phyloP scores from a whole-genome alignment of 1,140 invertebrate genomes.

The Drosophila pallidifrons region DNA sequence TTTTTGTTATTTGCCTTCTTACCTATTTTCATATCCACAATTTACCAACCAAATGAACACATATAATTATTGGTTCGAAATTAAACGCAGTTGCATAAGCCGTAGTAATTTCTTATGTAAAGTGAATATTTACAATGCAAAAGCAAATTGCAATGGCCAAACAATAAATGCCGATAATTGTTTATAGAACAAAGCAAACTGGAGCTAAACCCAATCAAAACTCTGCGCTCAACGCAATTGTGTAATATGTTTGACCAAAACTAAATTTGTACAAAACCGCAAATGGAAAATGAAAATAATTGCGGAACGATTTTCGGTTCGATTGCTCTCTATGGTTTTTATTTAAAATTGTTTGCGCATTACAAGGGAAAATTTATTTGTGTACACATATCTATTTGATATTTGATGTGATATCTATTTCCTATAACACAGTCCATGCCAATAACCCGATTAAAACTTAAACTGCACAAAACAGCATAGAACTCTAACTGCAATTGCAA shows the following conservation, averaged over 20 bases:
- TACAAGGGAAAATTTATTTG: neutral
- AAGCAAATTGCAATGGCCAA: conserved; percentile 33
- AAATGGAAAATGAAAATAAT: conserved; percentile 45
- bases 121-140: conserved; percentile 19
- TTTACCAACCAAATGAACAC: neutral
- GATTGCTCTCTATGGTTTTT: conserved; percentile 6
- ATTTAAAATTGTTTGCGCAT: conserved; percentile 9
- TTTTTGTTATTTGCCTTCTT: too few relatives aligned
- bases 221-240: conserved; percentile 19
- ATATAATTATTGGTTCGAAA: conserved; percentile 29
- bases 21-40: neutral
- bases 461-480: conserved; percentile 3
- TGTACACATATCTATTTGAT: too few relatives aligned
- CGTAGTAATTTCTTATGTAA: conserved; percentile 32
- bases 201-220: conserved; percentile 14
- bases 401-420: conserved; percentile 1
- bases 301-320: conserved; percentile 27
- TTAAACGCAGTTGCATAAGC: conserved; percentile 37
- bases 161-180: conserved; percentile 38
- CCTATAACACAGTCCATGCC: neutral
- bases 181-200: conserved; percentile 15
- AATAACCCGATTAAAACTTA: conserved; percentile 37
- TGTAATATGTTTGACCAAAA: conserved; percentile 36
- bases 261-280: conserved; percentile 36
- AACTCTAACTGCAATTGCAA: conserved; percentile 20